Evolutionary conservation across 2,797 vertebrate species (phyloP).

Genomic region (Triplophysa bombifrons): DNA sequence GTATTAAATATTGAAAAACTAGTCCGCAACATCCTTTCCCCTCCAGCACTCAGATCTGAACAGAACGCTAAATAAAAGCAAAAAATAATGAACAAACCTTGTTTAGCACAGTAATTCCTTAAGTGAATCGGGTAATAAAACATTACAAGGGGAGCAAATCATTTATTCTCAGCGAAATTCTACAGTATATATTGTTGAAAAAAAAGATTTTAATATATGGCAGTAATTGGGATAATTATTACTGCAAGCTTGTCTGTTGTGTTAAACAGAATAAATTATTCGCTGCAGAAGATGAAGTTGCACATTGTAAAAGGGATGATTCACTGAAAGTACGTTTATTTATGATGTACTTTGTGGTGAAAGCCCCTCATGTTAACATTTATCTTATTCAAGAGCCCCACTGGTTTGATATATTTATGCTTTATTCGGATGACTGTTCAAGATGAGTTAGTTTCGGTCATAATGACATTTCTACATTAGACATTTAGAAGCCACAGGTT

Average conservation of each 20-base stretch:
- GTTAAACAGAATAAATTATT: background rate
- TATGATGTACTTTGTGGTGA: background rate
- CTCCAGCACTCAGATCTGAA: too few relatives aligned
- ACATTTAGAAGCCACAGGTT: too few relatives aligned
- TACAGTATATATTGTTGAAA: background rate
- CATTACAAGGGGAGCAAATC: background rate
- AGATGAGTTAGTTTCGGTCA: background rate
- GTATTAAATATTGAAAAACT: too few relatives aligned
- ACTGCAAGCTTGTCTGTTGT: background rate
- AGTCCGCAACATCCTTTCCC: background rate
- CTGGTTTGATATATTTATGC: background rate
- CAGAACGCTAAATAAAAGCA: too few relatives aligned
- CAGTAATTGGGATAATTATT: background rate
- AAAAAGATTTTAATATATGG: background rate
- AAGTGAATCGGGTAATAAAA: background rate
- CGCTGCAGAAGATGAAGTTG: background rate
- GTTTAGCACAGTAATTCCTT: background rate
- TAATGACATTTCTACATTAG: background rate
- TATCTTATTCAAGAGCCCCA: background rate
- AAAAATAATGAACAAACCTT: too few relatives aligned
- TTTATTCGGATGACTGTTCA: background rate
- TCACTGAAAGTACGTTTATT: background rate
- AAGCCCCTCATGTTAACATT: background rate
- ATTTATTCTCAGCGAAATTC: background rate
- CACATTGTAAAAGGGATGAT: background rate